A percentile compares a stretch with the other conserved stretches of the same genome.
phyloP scores from a whole-genome alignment of 2,888 invertebrate genomes.

The Choreutis nemorana region DNA sequence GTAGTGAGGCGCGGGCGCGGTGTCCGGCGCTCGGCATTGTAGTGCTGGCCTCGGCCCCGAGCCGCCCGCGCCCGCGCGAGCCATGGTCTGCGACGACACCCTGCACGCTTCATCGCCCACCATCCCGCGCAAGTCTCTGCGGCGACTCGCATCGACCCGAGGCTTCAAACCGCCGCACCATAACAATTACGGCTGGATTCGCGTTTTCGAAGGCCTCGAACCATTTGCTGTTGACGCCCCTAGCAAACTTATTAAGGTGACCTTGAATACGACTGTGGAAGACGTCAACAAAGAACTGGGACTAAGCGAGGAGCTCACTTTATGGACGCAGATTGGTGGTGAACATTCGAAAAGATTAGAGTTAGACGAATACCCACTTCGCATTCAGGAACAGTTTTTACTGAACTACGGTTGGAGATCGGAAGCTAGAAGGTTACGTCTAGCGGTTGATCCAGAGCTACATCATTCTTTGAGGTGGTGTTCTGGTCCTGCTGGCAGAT shows the following conservation, averaged over 20 bases:
- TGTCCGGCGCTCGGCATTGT: constrained; percentile 24
- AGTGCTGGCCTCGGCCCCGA: constrained; percentile 34
- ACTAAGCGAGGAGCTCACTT: constrained; percentile 48
- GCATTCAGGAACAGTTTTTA: constrained; percentile 70
- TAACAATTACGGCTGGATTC: constrained; percentile 66
- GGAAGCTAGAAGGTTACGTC: constrained; percentile 62
- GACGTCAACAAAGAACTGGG: constrained; percentile 59
- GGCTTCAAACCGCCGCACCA: constrained; percentile 42
- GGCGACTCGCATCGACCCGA: constrained; percentile 58
- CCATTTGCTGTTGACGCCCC: constrained; percentile 58
- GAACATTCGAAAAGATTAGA: constrained; percentile 63
- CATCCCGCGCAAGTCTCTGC: constrained; percentile 49
- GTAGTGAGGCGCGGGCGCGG: constrained; percentile 40
- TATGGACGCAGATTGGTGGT: constrained; percentile 67
- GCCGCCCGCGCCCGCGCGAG: constrained; percentile 24
- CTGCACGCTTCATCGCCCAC: constrained; percentile 59
- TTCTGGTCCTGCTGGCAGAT: constrained; percentile 63
- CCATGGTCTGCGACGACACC: constrained; percentile 58
- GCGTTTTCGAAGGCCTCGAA: constrained; percentile 67
- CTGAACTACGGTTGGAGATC: constrained; percentile 68
- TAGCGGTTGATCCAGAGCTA: constrained; percentile 72
- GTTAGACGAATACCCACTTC: constrained; percentile 62
- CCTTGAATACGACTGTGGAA: constrained; percentile 64
- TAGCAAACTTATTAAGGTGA: constrained; percentile 64
- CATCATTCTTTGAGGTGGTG: constrained; percentile 69